Percentiles rank a stretch among this genome's conserved stretches.
Evolutionary conservation across 2,888 invertebrate genomes (phyloP).

Genomic region (Venustoraphidia nigricollis): DNA sequence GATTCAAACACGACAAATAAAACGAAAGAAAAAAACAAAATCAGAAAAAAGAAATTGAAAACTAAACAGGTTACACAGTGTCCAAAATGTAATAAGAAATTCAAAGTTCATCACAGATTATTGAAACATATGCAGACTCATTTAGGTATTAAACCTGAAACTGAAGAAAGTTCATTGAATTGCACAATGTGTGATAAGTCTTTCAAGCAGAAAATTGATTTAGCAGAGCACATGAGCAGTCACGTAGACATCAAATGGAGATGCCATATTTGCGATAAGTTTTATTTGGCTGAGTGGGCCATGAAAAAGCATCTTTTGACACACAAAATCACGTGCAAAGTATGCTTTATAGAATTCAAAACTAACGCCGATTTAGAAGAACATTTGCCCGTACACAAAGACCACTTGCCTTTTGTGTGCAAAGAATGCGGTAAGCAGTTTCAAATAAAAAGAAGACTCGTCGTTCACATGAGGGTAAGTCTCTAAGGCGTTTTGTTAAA

Average conservation of each 20-base stretch:
- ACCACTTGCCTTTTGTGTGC: conserved; percentile 1
- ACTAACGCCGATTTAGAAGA: conserved; percentile 2
- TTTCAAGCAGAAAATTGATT: too few relatives aligned
- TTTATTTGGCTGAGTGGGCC: not conserved
- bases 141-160: too few relatives aligned
- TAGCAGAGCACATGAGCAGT: too few relatives aligned
- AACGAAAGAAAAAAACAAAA: too few relatives aligned
- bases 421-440: conserved; percentile 7
- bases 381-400: conserved; percentile 4
- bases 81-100: too few relatives aligned
- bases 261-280: not conserved
- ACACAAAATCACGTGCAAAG: not conserved
- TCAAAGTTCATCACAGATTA: too few relatives aligned
- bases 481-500: not conserved
- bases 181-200: too few relatives aligned
- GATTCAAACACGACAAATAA: too few relatives aligned
- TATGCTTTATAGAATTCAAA: not conserved
- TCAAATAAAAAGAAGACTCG: conserved; percentile 1
- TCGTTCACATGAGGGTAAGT: not conserved
- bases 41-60: too few relatives aligned
- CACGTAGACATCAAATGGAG: not conserved
- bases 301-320: not conserved
- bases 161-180: too few relatives aligned
- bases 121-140: too few relatives aligned
- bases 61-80: too few relatives aligned